A percentile compares a stretch with the other conserved stretches of the same genome.
Evolutionary conservation across 2,113 vertebrate species (phyloP).

Genomic region (Notothenia coriiceps): DNA sequence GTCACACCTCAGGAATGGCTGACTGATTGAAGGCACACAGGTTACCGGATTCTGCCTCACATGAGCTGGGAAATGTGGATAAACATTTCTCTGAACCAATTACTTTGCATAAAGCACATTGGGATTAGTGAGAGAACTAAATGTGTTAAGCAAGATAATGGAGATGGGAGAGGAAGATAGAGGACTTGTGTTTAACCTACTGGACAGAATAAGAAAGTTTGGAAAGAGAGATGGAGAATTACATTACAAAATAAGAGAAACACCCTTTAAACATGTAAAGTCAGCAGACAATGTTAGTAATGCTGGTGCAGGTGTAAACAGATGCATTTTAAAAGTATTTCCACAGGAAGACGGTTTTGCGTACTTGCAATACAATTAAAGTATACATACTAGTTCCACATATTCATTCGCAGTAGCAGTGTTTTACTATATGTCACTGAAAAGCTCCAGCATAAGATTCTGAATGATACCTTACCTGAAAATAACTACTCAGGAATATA

Average conservation of each 20-base stretch:
- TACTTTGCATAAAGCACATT: slow-evolving; percentile 59
- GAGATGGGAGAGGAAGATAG: slow-evolving; percentile 41
- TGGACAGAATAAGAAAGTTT: slow-evolving; percentile 19
- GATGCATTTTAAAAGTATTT: no score
- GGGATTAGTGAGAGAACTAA: slow-evolving; percentile 64
- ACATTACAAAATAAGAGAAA: no score
- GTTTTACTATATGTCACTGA: background rate
- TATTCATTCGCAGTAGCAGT: background rate
- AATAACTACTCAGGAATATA: background rate
- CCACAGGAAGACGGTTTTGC: no score
- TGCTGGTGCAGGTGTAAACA: no score
- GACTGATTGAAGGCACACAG: slow-evolving; percentile 70
- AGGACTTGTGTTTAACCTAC: slow-evolving; percentile 21
- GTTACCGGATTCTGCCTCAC: slow-evolving; percentile 45
- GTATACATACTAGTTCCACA: background rate
- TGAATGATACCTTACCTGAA: no score
- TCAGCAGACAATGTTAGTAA: no score
- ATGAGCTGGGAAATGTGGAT: slow-evolving; percentile 56
- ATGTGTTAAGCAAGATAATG: slow-evolving; percentile 16
- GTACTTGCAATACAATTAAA: background rate
- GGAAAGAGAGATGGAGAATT: background rate
- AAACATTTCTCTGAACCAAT: slow-evolving; percentile 74
- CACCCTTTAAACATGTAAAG: no score
- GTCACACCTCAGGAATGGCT: slow-evolving; percentile 44
- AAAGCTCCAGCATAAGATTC: background rate